phyloP scores from a whole-genome alignment of 1,140 invertebrate genomes.

The Dolichoris vasculosae region DNA sequence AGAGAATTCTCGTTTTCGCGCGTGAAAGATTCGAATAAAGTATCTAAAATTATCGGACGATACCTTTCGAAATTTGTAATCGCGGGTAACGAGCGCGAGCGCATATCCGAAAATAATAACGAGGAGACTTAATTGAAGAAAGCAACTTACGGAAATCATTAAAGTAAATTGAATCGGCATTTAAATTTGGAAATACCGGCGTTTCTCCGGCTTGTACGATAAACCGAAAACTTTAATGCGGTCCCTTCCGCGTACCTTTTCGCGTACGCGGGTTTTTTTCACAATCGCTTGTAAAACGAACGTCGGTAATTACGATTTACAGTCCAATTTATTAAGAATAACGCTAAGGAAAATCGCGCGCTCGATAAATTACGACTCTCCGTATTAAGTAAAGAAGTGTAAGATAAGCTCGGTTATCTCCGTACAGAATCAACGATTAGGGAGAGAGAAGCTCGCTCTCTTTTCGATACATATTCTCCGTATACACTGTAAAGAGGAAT shows the following conservation, averaged over 20 bases:
- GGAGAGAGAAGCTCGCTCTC: neutral
- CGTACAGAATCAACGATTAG: conserved; percentile 31
- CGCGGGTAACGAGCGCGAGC: neutral
- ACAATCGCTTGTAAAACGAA: conserved; percentile 10
- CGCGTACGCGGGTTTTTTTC: neutral
- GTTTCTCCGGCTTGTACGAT: conserved; percentile 9
- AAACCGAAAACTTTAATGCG: conserved; percentile 42
- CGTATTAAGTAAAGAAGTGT: conserved; percentile 43
- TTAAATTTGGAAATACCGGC: conserved; percentile 23
- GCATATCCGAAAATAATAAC: neutral
- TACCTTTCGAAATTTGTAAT: conserved; percentile 8
- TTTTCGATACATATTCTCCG: neutral
- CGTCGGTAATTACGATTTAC: conserved; percentile 44
- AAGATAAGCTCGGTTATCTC: conserved; percentile 19
- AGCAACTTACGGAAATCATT: neutral
- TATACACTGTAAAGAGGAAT: conserved; percentile 13
- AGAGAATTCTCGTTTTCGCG: neutral
- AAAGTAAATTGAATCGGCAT: conserved; percentile 36
- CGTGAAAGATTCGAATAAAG: neutral
- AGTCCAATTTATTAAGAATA: conserved; percentile 41
- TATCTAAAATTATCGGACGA: neutral
- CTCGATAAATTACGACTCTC: conserved; percentile 29
- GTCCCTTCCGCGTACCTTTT: neutral
- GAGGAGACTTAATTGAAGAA: neutral
- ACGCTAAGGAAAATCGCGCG: conserved; percentile 1